Conservation (phyloP, 1,140 invertebrate species). For the Phymastichus coffea region DNA sequence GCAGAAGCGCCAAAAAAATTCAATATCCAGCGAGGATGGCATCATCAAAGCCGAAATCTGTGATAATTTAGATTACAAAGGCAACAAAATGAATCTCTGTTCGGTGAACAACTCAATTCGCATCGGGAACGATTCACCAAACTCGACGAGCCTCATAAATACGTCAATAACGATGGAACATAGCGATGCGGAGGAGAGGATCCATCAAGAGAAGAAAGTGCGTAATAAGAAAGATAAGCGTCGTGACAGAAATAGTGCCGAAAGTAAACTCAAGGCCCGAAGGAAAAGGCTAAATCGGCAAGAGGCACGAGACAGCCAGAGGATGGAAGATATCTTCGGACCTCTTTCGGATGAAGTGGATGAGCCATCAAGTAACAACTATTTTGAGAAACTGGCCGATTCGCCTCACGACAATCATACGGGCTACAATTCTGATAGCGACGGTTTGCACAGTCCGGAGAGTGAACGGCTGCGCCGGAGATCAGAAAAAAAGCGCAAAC, state of each 20-base stretch:
- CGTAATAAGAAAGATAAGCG: slow-evolving; percentile 72
- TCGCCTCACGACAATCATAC: slow-evolving; percentile 45
- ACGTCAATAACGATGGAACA: slow-evolving; percentile 45
- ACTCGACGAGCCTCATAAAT: slow-evolving; percentile 14
- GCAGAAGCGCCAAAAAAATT: slow-evolving; percentile 74
- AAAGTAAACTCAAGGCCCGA: slow-evolving; percentile 62
- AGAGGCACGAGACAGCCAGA: slow-evolving; percentile 56
- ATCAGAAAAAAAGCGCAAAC: slow-evolving; percentile 68
- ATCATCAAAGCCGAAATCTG: slow-evolving; percentile 45
- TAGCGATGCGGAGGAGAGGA: slow-evolving; percentile 59
- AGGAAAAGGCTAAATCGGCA: slow-evolving; percentile 58
- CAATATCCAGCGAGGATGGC: slow-evolving; percentile 53
- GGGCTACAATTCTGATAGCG: slow-evolving; percentile 43
- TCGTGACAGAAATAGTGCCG: slow-evolving; percentile 64
- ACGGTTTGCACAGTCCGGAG: slow-evolving; percentile 44
- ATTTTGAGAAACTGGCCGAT: slow-evolving; percentile 43
- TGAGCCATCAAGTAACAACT: slow-evolving; percentile 41
- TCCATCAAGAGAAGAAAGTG: slow-evolving; percentile 57
- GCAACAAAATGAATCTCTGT: slow-evolving; percentile 38
- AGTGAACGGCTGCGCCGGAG: slow-evolving; percentile 49
- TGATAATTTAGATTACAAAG: slow-evolving; percentile 46
- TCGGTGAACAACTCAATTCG: slow-evolving; percentile 29
- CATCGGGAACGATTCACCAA: slow-evolving; percentile 40
- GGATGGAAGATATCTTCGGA: slow-evolving; percentile 86
- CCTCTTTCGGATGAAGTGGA: slow-evolving; percentile 74